Evolutionary conservation across 2,888 invertebrate genomes (phyloP).

Genomic region (Spatulosminthurus flaviceps): DNA sequence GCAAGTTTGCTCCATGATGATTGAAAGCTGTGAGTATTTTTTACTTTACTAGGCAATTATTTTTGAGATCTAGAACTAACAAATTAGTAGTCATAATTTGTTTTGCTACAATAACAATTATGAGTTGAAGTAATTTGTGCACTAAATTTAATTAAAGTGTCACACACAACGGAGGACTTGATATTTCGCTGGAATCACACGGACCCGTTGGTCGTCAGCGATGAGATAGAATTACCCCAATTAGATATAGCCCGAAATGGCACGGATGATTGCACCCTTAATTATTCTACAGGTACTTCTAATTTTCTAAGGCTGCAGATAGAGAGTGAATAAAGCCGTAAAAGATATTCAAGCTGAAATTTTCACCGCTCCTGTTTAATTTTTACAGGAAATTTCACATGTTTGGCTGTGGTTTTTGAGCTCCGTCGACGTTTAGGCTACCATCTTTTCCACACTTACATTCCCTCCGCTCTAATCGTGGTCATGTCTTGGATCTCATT

Average conservation of each 20-base stretch:
- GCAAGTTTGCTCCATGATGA: constrained; percentile 92
- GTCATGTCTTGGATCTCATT: constrained; percentile 83
- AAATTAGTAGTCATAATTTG: too few relatives aligned
- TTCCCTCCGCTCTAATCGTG: constrained; percentile 91
- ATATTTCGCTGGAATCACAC: constrained; percentile 90
- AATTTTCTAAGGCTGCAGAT: neutral
- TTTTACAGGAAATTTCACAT: constrained; percentile 85
- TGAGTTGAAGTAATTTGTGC: neutral
- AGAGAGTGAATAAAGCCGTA: neutral
- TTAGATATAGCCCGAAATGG: constrained; percentile 86
- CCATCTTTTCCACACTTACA: constrained; percentile 91
- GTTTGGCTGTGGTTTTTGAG: constrained; percentile 88
- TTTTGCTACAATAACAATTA: constrained; percentile 43
- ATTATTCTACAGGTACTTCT: constrained; percentile 77
- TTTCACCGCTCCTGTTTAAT: too few relatives aligned
- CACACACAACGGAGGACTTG: constrained; percentile 88
- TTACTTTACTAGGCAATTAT: too few relatives aligned
- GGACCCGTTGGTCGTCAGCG: constrained; percentile 85
- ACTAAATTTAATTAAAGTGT: constrained; percentile 71
- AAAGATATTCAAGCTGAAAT: constrained; percentile 1
- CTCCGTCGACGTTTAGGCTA: constrained; percentile 79
- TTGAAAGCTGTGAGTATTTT: constrained; percentile 80
- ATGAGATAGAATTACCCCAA: constrained; percentile 87
- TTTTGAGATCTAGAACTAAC: too few relatives aligned
- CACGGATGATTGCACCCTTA: constrained; percentile 87